Evolutionary conservation across 2,888 invertebrate genomes (phyloP), one percentile per base, ranked within the genome.

Genomic region (Azorinus chamasolen): DNA sequence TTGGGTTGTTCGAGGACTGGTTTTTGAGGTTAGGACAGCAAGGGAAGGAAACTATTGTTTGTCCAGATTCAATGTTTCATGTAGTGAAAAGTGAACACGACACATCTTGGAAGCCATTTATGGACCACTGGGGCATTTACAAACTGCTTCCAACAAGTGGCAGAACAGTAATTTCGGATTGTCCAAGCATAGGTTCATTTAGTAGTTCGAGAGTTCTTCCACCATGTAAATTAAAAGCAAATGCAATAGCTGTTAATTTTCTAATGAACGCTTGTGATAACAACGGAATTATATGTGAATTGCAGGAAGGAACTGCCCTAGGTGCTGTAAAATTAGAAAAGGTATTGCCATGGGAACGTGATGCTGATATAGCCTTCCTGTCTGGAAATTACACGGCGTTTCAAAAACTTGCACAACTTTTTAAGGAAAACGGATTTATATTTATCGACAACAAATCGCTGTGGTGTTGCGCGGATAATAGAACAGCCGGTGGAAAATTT

Each of bases 241-340:
- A 90, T 16, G 85, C 87, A 5, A 48, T 71, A 10, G 55, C 79
- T 22, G 83, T 87, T 0, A 79, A 88, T 14, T 79, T 77, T 46
- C 68, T 87, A 2, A 76, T 90, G 62, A 79, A 79, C 20, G 79
- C 83, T 14, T 86, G 89, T 37, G 68, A 84, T n/a, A 66, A 83
- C 16, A 32, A 77, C 5, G 79, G 80, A 10, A 74, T 89, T 8
- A 59, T 84, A 10, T 92, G 91, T 75, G 89, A 91, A 59, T 66
- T 91, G 16, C 87, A 88, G 41, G 87, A 90, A 22, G 92, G 91
- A 2, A 88, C 90, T 1, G 46, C 87, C 5, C 76, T 92, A 6
- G 92, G 92, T 14, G 91, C 92, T n/a, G 89, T 92, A n/a, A 92
- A 92, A 73, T 83, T 92, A 37, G 68, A 79, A 27, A 88, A 86